Evolutionary conservation across 64 coral and sea anemone species (phyloP), one percentile per base, ranked within the genome.

Genomic region (Hydrozoanthus tunicans): DNA sequence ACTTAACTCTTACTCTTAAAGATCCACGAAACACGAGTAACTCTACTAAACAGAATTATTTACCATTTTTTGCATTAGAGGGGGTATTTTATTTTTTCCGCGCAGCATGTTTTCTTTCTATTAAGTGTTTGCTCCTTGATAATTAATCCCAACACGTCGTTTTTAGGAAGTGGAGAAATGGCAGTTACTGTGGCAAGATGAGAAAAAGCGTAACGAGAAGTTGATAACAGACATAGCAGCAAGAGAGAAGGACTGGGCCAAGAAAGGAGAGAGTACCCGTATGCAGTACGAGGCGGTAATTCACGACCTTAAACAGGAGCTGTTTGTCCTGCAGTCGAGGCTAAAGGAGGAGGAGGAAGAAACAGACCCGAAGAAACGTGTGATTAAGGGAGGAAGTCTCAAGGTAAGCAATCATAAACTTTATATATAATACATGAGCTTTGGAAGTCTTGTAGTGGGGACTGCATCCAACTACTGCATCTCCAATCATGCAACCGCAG

Each of bases 261-360:
- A 94, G 69, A 86, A 86, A 67, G 94, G 95, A 68, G 91, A 96
- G 74, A 93, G 64, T 52, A 85, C 76, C 10, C 75, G 94, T 62
- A 66, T 95, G 79, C 82, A 95, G 14, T 96, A 96, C 68, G 94
- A 99, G 77, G 85, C 93, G n/a, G 86, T 96, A 68, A 91, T 99
- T n/a, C 92, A 96, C 64, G 94, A 96, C 14, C 80, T 99, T 6
- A 99, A 99, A 78, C 97, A 99, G 89, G 94, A 99, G 54, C 56
- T 99, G 59, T 99, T 95, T 63, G 89, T 93, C 64, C 14, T 99
- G 63, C 91, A 95, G 53, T 73, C 94, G 12, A 74, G 90, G 12
- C 53, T 99, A 27, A 89, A 92, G 12, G 94, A 99, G 57, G 94
- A 89, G 10, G 90, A 98, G 70, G 88, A 92, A 53, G 72, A 92